Evolutionary conservation across 2,113 vertebrate genomes (phyloP), one percentile per base, ranked within the genome.

Genomic region (Oostethus manadensis): DNA sequence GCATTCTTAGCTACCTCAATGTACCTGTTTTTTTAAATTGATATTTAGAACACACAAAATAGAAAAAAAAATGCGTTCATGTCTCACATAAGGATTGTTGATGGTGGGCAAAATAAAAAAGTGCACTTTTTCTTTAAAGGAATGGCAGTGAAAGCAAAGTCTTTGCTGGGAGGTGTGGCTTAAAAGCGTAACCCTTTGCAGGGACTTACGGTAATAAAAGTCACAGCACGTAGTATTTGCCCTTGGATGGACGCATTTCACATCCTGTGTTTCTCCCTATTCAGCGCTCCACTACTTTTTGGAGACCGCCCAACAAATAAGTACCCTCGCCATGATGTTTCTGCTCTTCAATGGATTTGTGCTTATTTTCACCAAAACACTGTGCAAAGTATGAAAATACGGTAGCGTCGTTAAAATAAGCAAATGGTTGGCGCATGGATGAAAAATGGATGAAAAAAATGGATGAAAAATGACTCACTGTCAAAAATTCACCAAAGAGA

Each of bases 331-430:
- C 83, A 60, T 81, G 63, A 75, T 81, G 80, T 79, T 85, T 83
- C 77, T 74, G 60, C 58, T 80, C 68, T 82, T 83, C 82, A 80
- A 79, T 76, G 70, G 68, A 76, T 84, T 90, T 91, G 89, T 91
- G 89, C 89, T 91, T 91, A 77, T 90, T 80, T 85, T 86, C 80
- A 82, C 78, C 86, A 80, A 86, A 87, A 89, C 51, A 73, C 80
- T 83, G 89, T 91, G 89, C 89, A 91, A 89, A 90, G 74, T 88
- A 89, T 85, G 88, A 85, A 70, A 63, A 84, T 86, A 83, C 77
- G 76, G 79, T 84, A 87, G 85, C 79, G 79, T 85, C 57, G 63
- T 82, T 53, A 75, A 84, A 80, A 80, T 74, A 81, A 88, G 80
- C 78, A 68, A 81, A 83, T 69, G 72, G 69, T 84, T 79, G 86